Conservation (phyloP, 2,113 vertebrate species). For the Laticauda laticaudata region DNA sequence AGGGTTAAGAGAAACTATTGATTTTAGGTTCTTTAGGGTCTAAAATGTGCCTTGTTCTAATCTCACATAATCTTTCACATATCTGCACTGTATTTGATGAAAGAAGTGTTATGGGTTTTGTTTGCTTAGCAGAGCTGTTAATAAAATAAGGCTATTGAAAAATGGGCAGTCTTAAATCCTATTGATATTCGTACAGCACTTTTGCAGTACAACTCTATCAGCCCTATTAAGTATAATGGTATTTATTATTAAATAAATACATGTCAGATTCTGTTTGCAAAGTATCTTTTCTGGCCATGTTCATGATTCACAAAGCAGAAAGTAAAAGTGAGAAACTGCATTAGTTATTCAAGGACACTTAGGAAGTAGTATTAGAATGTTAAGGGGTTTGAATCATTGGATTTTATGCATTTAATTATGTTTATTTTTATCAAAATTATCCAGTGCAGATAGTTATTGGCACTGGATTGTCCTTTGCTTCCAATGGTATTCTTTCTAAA, state of each 20-base stretch:
- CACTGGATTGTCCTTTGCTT: background rate
- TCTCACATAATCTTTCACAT: background rate
- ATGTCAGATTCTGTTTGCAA: background rate
- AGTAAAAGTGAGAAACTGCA: background rate
- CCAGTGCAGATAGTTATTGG: background rate
- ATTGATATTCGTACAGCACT: background rate
- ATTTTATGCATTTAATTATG: background rate
- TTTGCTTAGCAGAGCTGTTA: background rate
- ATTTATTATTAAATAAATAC: background rate
- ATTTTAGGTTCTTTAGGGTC: background rate
- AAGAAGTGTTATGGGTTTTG: background rate
- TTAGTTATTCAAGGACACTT: background rate
- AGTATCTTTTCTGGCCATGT: background rate
- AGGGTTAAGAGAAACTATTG: background rate
- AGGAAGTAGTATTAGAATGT: background rate
- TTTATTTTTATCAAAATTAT: background rate
- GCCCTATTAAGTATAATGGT: background rate
- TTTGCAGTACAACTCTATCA: background rate
- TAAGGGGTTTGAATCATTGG: background rate
- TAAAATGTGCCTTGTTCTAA: background rate
- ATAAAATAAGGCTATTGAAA: background rate
- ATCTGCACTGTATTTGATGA: background rate
- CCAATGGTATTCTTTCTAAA: background rate
- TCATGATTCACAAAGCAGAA: background rate
- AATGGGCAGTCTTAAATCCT: background rate